These are phyloP conservation scores for Gymnoscelis rufifasciata DNA, from an alignment of 2,888 invertebrate species.

Conservation along the genomic window DNA sequence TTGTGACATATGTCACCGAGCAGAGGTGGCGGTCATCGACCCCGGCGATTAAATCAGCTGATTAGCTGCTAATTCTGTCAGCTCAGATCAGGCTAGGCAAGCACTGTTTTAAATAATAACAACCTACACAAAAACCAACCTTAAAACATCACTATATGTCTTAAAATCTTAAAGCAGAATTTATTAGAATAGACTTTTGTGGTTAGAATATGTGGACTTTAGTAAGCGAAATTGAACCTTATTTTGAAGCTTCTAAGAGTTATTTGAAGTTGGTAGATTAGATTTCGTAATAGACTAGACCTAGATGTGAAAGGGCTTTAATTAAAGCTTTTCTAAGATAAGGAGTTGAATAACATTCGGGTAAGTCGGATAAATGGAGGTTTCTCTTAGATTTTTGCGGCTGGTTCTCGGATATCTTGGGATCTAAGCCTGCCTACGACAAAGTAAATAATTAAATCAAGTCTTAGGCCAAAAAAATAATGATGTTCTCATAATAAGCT, in stretches of 20 bases:
- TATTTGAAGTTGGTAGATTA: background rate
- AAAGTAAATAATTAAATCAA: too few species aligned
- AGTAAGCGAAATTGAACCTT: background rate
- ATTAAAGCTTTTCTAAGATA: too few species aligned
- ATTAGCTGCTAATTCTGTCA: slow-evolving; percentile 48
- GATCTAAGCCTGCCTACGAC: too few species aligned
- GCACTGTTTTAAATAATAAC: slow-evolving; percentile 19
- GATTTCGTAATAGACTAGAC: slow-evolving; percentile 1
- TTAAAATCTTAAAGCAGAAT: background rate
- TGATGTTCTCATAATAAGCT: too few species aligned
- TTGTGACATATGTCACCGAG: slow-evolving; percentile 12
- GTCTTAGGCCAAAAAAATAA: too few species aligned
- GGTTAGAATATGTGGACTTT: background rate
- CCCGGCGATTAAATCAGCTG: slow-evolving; percentile 49
- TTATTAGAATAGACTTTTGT: too few species aligned
- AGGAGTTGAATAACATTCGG: too few species aligned
- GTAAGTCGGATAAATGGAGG: too few species aligned
- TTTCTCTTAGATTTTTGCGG: too few species aligned
- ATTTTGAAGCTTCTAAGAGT: background rate
- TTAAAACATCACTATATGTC: background rate
- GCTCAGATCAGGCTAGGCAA: slow-evolving; percentile 15
- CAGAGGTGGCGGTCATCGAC: slow-evolving; percentile 25
- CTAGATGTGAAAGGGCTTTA: background rate
- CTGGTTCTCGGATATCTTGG: too few species aligned
- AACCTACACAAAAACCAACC: background rate